phyloP scores from a whole-genome alignment of 2,888 invertebrate genomes.

The Pandemis heparana region DNA sequence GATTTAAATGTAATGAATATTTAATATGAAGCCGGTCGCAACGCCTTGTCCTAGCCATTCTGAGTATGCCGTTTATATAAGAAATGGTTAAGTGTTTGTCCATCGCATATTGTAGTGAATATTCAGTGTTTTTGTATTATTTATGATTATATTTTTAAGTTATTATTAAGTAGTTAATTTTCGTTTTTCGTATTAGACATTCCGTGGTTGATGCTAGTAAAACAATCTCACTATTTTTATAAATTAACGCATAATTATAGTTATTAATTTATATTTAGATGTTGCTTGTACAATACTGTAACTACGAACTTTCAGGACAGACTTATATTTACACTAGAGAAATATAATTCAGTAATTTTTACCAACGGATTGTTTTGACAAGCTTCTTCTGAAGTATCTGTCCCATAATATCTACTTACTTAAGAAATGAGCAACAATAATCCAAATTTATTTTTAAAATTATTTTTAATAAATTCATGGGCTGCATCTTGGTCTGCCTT shows the following conservation, averaged over 20 bases:
- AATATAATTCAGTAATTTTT: no score
- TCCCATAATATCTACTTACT: no score
- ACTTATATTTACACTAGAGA: neutral
- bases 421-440: no score
- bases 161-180: slow-evolving; percentile 40
- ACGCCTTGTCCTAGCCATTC: no score
- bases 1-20: no score
- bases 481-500: no score
- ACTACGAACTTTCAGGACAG: neutral
- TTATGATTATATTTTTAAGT: slow-evolving; percentile 32
- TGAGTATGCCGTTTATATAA: no score
- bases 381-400: no score
- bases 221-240: slow-evolving; percentile 40
- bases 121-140: slow-evolving; percentile 37
- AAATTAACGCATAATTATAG: slow-evolving; percentile 14
- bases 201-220: slow-evolving; percentile 30
- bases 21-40: no score
- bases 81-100: neutral
- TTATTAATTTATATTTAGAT: neutral
- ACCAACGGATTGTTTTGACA: no score
- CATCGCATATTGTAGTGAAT: slow-evolving; percentile 35
- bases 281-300: neutral
- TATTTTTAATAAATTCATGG: no score
- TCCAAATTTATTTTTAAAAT: no score
- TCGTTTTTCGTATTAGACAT: slow-evolving; percentile 37